Conservation (phyloP, 1,140 invertebrate species). For the Anastatus disparis region DNA sequence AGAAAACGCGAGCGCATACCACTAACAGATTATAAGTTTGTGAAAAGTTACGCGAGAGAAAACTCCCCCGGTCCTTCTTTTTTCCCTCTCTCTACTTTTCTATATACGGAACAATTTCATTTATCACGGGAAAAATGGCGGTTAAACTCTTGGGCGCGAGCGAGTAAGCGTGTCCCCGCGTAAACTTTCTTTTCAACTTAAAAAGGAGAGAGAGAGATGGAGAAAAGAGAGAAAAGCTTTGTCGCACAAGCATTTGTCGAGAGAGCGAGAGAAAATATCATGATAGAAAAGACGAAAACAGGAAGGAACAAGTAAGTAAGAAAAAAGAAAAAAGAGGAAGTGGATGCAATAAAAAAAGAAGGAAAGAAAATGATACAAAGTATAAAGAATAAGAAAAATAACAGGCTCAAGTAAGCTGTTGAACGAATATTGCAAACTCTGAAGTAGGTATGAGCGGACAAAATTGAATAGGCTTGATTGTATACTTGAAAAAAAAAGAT, state of each 20-base stretch:
- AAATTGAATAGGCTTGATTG: slow-evolving; percentile 26
- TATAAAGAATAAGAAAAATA: slow-evolving; percentile 11
- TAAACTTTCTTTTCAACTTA: slow-evolving; percentile 51
- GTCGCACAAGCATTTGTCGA: no score
- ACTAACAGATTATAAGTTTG: slow-evolving; percentile 43
- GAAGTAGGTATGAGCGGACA: background rate
- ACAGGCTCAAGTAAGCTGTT: background rate
- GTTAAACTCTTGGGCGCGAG: slow-evolving; percentile 49
- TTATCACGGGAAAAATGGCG: slow-evolving; percentile 60
- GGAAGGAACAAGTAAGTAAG: no score
- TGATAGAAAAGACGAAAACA: no score
- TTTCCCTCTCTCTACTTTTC: no score
- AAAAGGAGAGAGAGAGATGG: background rate
- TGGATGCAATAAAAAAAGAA: no score
- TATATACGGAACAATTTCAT: slow-evolving; percentile 62
- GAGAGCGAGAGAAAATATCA: no score
- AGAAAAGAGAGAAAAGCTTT: background rate
- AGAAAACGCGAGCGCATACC: background rate
- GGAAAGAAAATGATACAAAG: background rate
- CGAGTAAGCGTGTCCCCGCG: slow-evolving; percentile 42
- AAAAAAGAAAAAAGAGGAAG: background rate
- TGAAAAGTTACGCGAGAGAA: slow-evolving; percentile 39
- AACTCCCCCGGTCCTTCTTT: no score
- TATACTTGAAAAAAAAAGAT: background rate
- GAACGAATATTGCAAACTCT: slow-evolving; percentile 13